Evolutionary conservation across 2,888 invertebrate genomes (phyloP), one percentile per base, ranked within the genome.

Genomic region (Lycocerus yunnanus): DNA sequence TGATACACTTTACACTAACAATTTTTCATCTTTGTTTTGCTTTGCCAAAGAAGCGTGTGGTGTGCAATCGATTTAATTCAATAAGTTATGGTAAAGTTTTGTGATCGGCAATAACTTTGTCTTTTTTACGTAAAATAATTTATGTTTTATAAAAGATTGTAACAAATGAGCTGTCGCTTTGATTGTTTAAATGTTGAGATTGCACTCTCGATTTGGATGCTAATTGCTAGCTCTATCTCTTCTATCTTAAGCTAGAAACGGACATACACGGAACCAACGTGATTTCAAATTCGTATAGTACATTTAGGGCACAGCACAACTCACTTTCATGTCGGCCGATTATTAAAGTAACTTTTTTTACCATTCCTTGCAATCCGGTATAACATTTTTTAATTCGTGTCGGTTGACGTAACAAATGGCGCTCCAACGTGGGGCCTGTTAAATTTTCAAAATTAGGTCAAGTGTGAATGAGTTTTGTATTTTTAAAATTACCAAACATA

Each of bases 121-220:
- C 43, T 43, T 43, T 63, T 63, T 78, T 76, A 66, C 15, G 75
- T 15, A 68, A 68, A 63, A 16, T 63, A 63, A 63, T 63, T 63
- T 63, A 21, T 65, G 68, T 71, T 71, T 71, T 71, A 21, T 73
- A 68, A 63, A 63, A 18, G 73, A 78, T 80, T 80, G 82, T 81
- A 82, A 82, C 77, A 83, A 81, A 81, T 80, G 82, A 82, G 81
- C 82, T 81, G 79, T 78, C 78, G 85, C 85, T 85, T 85, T 85
- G 82, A 84, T 83, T 85, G 84, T 85, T 81, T 84, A 83, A 83
- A 84, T 85, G 85, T 85, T 84, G 77, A 77, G 83, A 82, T 80
- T 86, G 85, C 86, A 85, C 85, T 84, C 74, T 77, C 72, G 74
- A 73, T 71, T 78, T 79, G 81, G 79, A 79, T 81, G 80, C 81